Conservation (phyloP, 2,888 invertebrate species). For the Phragmatobia fuliginosa region DNA sequence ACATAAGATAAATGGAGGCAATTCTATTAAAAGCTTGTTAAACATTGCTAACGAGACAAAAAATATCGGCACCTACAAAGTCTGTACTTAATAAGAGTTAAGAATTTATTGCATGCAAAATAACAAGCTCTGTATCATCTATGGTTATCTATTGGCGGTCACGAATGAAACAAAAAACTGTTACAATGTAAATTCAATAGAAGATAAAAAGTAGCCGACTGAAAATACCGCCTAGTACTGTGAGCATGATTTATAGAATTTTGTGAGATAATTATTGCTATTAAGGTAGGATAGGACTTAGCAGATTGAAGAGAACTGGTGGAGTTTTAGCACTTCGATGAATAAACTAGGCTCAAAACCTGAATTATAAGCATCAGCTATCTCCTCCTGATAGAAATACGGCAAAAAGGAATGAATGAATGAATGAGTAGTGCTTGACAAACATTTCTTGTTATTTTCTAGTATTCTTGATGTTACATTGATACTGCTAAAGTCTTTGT, state of each 20-base stretch:
- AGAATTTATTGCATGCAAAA: constrained; percentile 57
- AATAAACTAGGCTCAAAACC: too few relatives aligned
- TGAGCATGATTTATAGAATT: constrained; percentile 21
- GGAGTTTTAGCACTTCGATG: too few relatives aligned
- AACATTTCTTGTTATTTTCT: too few relatives aligned
- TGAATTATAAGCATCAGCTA: too few relatives aligned
- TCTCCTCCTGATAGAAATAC: too few relatives aligned
- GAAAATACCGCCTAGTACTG: constrained; percentile 32
- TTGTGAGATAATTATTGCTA: constrained; percentile 16
- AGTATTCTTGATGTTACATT: too few relatives aligned
- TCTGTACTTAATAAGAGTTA: constrained; percentile 12
- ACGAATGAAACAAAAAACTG: constrained; percentile 56
- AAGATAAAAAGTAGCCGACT: constrained; percentile 40
- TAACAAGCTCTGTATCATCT: constrained; percentile 42
- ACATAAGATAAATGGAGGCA: constrained; percentile 41
- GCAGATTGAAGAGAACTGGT: too few relatives aligned
- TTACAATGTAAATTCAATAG: constrained; percentile 66
- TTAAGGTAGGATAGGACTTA: too few relatives aligned
- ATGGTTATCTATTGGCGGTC: constrained; percentile 53
- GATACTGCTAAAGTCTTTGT: too few relatives aligned
- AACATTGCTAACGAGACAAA: constrained; percentile 57
- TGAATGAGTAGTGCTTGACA: too few relatives aligned
- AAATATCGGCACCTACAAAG: constrained; percentile 62
- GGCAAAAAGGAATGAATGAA: too few relatives aligned
- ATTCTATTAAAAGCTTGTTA: constrained; percentile 37